Percentiles rank a stretch among this genome's conserved stretches.
phyloP scores from a whole-genome alignment of 2,888 invertebrate genomes.

The Ptycholaimellus sp. region DNA sequence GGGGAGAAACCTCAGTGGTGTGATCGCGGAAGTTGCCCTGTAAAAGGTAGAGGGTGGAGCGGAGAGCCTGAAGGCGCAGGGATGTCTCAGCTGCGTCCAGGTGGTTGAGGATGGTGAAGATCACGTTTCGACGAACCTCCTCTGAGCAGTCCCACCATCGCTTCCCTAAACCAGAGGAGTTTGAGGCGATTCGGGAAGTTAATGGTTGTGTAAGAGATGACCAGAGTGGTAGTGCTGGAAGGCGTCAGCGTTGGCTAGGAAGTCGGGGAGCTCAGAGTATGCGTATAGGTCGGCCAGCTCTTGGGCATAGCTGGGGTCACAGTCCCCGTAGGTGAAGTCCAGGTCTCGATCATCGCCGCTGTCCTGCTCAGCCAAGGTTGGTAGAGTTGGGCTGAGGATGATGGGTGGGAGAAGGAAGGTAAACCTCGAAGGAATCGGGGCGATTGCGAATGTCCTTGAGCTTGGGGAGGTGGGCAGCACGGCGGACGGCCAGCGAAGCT shows the following conservation, averaged over 20 bases:
- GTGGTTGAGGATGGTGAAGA: constrained; percentile 65
- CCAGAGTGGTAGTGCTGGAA: constrained; percentile 29
- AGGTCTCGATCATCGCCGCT: constrained; percentile 20
- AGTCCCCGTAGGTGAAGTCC: constrained; percentile 21
- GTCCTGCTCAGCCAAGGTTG: too few species aligned
- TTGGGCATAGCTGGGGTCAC: constrained; percentile 15
- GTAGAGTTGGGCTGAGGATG: not conserved
- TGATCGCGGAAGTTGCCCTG: constrained; percentile 36
- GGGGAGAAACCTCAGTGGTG: not conserved
- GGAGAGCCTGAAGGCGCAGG: constrained; percentile 60
- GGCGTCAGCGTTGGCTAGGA: constrained; percentile 53
- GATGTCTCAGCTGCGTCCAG: constrained; percentile 62
- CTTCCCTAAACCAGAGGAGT: too few species aligned
- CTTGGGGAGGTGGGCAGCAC: constrained; percentile 18
- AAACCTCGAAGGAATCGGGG: not conserved
- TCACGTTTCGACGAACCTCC: constrained; percentile 34
- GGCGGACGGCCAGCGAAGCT: constrained; percentile 18
- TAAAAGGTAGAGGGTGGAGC: constrained; percentile 73
- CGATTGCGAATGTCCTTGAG: constrained; percentile 11
- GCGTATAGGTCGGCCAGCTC: constrained; percentile 58
- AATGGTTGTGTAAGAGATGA: not conserved
- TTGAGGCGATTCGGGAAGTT: too few species aligned
- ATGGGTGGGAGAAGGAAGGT: too few species aligned
- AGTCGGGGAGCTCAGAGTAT: constrained; percentile 85
- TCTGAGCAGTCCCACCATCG: constrained; percentile 4